Evolutionary conservation across 2,888 invertebrate genomes (phyloP), one percentile per base, ranked within the genome.

Genomic region (Oeneis ivallda): DNA sequence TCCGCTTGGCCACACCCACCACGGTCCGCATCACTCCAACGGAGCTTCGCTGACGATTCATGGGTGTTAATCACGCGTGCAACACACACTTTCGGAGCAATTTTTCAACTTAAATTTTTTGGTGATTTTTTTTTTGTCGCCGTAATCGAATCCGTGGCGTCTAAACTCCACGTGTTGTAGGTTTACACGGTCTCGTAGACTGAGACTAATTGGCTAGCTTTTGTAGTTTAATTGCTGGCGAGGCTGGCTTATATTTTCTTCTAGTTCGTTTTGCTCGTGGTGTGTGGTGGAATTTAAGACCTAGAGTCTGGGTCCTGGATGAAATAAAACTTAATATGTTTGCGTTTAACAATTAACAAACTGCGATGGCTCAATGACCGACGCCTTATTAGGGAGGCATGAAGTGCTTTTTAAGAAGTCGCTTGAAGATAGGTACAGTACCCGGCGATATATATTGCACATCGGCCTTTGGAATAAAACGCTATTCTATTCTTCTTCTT

Each of bases 41-140:
- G 9, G 7, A 15, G 45, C n/a, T 13, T 3, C 45, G 45, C 15
- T 13, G 13, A 4, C 49, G 49, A 26, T 85, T 83, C 86, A 78
- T 84, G 82, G 82, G 84, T 85, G 87, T 89, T 89, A 91, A 91
- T 91, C 86, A 89, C 88, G 89, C 91, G 89, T 91, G 89, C 87
- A 90, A 82, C 84, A 84, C 86, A 86, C 37, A 86, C 89, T 84
- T 77, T 83, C 84, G 85, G 83, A 84, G 84, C 82, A 82, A 82
- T 85, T 81, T 84, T 53, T 62, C 52, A 53, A 62, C 26, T 41
- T 39, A 11, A n/a, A 19, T 61, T 59, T 47, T 50, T 50, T 85
- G 82, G 76, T 79, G 76, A 81, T 78, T 76, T 77, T 84, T 88
- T 84, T 88, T 89, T 90, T 84, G 80, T 78, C 53, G 75, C 67